Percentiles rank a stretch among this genome's conserved stretches.
Conservation (phyloP, 2,888 invertebrate species). For the Therioaphis trifolii region DNA sequence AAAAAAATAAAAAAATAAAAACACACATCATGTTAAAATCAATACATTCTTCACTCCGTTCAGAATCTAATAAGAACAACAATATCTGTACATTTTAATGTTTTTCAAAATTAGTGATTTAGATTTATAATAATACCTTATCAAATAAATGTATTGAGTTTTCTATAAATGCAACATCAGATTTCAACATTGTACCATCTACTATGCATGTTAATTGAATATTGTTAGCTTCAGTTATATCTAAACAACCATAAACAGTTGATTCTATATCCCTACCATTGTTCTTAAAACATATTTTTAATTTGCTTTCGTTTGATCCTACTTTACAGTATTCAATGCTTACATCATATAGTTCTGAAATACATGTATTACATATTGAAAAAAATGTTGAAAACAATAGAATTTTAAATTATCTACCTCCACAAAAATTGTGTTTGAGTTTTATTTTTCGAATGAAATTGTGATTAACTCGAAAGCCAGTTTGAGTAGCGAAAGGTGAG, state of each 20-base stretch:
- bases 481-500: conserved; percentile 75
- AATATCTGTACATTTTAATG: no score
- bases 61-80: no score
- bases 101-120: no score
- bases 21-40: no score
- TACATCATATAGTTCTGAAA: conserved; percentile 40
- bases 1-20: no score
- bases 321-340: conserved; percentile 32
- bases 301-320: conserved; percentile 43
- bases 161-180: conserved; percentile 36
- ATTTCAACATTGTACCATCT: conserved; percentile 45
- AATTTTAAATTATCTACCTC: conserved; percentile 42
- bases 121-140: conserved; percentile 20
- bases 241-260: conserved; percentile 33
- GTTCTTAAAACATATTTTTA: conserved; percentile 37
- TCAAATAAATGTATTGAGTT: conserved; percentile 43
- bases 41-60: no score
- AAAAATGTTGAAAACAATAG: no score
- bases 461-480: conserved; percentile 77
- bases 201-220: conserved; percentile 18
- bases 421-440: conserved; percentile 70
- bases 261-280: conserved; percentile 29
- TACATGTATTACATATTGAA: neutral
- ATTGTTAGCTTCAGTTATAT: conserved; percentile 12
- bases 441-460: conserved; percentile 72